Percentiles rank a stretch among this genome's conserved stretches.
These are phyloP conservation scores for Drosophila nigricruria DNA, from an alignment of 2,888 invertebrate genomes.

Conservation along the genomic window DNA sequence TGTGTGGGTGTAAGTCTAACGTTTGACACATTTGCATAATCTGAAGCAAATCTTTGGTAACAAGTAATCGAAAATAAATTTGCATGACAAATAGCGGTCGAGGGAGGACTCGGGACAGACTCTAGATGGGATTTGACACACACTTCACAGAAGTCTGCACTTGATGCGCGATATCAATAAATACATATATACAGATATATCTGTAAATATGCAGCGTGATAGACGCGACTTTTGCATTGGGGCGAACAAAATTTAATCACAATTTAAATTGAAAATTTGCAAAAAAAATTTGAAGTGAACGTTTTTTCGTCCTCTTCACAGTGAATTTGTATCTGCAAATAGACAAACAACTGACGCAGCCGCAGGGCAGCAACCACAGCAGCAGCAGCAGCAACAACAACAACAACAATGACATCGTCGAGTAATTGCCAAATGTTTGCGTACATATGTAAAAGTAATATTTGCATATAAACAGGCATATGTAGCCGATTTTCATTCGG, in stretches of 20 bases:
- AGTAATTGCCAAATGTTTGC: slow-evolving; percentile 79
- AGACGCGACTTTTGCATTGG: slow-evolving; percentile 54
- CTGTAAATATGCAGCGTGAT: background rate
- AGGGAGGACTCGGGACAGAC: slow-evolving; percentile 14
- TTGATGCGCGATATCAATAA: slow-evolving; percentile 60
- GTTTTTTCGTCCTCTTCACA: slow-evolving; percentile 20
- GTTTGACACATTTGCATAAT: slow-evolving; percentile 75
- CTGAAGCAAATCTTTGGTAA: slow-evolving; percentile 80
- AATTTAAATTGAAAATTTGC: slow-evolving; percentile 73
- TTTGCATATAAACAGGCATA: slow-evolving; percentile 79
- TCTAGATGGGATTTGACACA: slow-evolving; percentile 33
- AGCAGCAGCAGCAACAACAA: slow-evolving; percentile 14
- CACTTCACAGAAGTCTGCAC: slow-evolving; percentile 42
- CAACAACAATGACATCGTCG: slow-evolving; percentile 30
- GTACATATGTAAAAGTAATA: slow-evolving; percentile 72
- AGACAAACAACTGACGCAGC: slow-evolving; percentile 61
- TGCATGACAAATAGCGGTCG: slow-evolving; percentile 76
- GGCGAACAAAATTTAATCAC: slow-evolving; percentile 70
- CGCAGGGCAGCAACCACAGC: slow-evolving; percentile 21
- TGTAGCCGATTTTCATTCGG: slow-evolving; percentile 69
- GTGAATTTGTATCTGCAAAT: slow-evolving; percentile 60
- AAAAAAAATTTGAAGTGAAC: slow-evolving; percentile 28
- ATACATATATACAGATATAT: background rate
- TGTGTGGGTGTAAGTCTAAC: slow-evolving; percentile 16
- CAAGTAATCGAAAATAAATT: slow-evolving; percentile 82